These are phyloP conservation scores for Siniperca knerii DNA, from an alignment of 2,113 vertebrate genomes.

Conservation along the genomic window DNA sequence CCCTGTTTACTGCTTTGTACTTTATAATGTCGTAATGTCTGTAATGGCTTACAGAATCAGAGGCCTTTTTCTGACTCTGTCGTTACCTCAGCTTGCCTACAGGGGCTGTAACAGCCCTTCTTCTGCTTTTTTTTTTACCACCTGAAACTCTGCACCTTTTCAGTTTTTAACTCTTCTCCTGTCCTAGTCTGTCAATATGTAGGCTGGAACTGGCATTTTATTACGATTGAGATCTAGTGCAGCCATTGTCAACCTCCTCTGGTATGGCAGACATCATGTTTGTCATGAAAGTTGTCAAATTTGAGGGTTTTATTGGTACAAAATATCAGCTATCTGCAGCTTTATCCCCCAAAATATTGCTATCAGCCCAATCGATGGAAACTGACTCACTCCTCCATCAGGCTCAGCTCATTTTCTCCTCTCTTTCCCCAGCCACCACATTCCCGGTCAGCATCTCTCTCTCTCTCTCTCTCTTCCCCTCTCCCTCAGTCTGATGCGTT, in stretches of 20 bases:
- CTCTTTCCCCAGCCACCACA: constrained; percentile 28
- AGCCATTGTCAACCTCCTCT: not conserved
- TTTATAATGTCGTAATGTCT: constrained; percentile 29
- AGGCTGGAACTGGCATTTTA: constrained; percentile 13
- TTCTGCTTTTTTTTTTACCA: not conserved
- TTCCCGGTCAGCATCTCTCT: constrained; percentile 46
- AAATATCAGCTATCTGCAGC: not conserved
- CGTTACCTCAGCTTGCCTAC: constrained; percentile 2
- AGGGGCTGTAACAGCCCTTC: constrained; percentile 3
- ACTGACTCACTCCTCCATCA: constrained; percentile 31
- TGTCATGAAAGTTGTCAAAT: not conserved
- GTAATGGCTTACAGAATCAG: constrained; percentile 11
- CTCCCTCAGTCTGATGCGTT: constrained; percentile 56
- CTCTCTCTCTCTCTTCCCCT: constrained; percentile 10
- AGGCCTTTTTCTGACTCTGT: not conserved
- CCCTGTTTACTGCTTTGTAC: constrained; percentile 5
- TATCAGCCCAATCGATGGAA: not conserved
- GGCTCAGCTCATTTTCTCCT: constrained; percentile 9
- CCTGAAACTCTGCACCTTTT: not conserved
- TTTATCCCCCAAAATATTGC: not conserved
- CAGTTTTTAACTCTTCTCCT: not conserved
- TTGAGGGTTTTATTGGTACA: not conserved
- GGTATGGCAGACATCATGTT: not conserved
- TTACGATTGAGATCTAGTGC: not conserved
- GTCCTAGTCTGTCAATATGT: not conserved